Conservation (phyloP, 2,888 invertebrate species). For the Xestia sexstrigata region DNA sequence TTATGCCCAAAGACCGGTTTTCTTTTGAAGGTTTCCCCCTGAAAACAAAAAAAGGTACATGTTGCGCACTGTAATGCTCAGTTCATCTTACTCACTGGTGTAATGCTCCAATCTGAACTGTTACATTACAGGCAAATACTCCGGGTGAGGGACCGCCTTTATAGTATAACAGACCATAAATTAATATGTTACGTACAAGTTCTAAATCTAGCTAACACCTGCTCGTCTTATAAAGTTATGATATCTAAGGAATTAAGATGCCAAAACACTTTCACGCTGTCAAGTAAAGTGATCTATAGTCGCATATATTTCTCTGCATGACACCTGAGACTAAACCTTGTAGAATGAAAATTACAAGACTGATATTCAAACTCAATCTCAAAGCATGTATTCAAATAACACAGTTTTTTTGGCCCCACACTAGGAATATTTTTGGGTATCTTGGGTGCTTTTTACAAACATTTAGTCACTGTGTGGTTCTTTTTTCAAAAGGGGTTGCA, state of each 20-base stretch:
- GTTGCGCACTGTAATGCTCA: neutral
- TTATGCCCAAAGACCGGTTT: too few relatives aligned
- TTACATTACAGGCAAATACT: neutral
- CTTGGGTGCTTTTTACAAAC: too few relatives aligned
- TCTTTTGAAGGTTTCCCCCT: too few relatives aligned
- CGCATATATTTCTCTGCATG: neutral
- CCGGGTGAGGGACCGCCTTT: neutral
- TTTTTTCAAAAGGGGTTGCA: too few relatives aligned
- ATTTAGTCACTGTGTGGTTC: too few relatives aligned
- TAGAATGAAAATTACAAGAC: neutral
- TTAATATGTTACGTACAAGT: neutral
- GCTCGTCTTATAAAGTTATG: constrained; percentile 6
- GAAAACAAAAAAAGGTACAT: too few relatives aligned
- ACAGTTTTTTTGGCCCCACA: too few relatives aligned
- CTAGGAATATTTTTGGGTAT: too few relatives aligned
- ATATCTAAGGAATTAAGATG: constrained; percentile 5
- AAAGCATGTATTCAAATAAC: neutral
- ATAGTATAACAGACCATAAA: constrained; percentile 1
- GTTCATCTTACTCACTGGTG: neutral
- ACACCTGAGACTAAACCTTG: neutral
- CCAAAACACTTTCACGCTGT: constrained; percentile 12
- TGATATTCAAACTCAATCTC: neutral
- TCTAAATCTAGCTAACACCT: constrained; percentile 5
- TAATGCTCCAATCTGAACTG: neutral
- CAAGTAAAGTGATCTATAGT: constrained; percentile 7